Evolutionary conservation across 2,113 vertebrate genomes (phyloP).

Genomic region (Chiloscyllium plagiosum): DNA sequence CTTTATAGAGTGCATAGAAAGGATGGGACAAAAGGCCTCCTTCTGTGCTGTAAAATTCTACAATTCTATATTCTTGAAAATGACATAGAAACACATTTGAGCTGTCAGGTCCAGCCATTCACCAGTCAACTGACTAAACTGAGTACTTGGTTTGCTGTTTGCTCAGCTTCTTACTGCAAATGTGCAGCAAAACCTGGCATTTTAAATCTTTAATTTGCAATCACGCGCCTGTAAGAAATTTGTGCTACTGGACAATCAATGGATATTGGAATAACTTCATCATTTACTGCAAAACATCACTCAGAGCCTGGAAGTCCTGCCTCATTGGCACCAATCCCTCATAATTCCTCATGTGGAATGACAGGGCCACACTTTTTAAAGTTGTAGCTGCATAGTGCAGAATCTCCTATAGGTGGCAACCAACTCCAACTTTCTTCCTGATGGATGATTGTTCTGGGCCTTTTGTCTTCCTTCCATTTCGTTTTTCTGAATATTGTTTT

Average conservation of each 20-base stretch:
- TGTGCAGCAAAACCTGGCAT: not conserved
- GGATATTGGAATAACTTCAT: not conserved
- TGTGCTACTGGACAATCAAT: not conserved
- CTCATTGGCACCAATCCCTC: not conserved
- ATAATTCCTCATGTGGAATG: not conserved
- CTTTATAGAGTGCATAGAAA: not conserved
- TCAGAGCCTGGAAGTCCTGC: not conserved
- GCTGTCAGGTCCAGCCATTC: not conserved
- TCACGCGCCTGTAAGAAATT: not conserved
- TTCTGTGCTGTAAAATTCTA: not conserved
- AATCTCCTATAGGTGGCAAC: conserved; percentile 24
- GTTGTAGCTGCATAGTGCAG: not conserved
- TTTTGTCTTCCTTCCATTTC: not conserved
- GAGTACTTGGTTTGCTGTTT: not conserved
- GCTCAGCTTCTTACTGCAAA: not conserved
- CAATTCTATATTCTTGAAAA: not conserved
- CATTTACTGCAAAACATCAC: not conserved
- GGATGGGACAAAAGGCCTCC: not conserved
- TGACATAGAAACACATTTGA: not conserved
- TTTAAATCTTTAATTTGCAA: not conserved
- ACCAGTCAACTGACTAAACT: not conserved
- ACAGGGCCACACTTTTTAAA: not conserved
- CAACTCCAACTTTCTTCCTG: not conserved
- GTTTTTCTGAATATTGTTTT: not conserved
- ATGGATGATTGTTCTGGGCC: not conserved